Evolutionary conservation across 1,140 invertebrate species (phyloP).

Genomic region (Notospermus geniculatus): DNA sequence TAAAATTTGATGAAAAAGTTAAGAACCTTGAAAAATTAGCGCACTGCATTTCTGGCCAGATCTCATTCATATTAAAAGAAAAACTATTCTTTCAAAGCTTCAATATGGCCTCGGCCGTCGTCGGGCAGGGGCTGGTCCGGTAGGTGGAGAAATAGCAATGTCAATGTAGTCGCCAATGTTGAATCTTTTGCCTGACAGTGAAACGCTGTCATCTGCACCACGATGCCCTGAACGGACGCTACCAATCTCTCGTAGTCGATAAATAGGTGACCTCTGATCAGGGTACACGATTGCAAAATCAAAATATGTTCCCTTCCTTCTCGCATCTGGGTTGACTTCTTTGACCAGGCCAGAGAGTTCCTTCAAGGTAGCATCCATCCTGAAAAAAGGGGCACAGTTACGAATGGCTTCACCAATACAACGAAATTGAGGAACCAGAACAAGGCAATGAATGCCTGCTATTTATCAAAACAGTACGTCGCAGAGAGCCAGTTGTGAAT

Average conservation of each 20-base stretch:
- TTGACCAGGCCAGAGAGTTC: slow-evolving; percentile 94
- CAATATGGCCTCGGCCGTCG: slow-evolving; percentile 19
- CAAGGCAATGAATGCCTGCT: too few relatives aligned
- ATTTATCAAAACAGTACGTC: too few relatives aligned
- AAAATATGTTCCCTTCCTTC: slow-evolving; percentile 95
- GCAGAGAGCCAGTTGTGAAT: too few relatives aligned
- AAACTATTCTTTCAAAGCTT: not conserved
- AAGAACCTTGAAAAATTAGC: too few relatives aligned
- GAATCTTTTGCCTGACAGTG: slow-evolving; percentile 52
- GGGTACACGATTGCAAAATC: slow-evolving; percentile 95
- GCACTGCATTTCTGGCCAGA: too few relatives aligned
- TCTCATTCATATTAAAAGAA: too few relatives aligned
- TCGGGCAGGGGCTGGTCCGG: slow-evolving; percentile 26
- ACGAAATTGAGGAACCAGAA: too few relatives aligned
- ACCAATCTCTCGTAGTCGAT: slow-evolving; percentile 88
- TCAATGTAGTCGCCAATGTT: slow-evolving; percentile 88
- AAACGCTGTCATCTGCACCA: slow-evolving; percentile 65
- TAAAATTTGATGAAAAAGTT: too few relatives aligned
- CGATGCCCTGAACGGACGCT: slow-evolving; percentile 84
- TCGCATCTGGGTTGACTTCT: slow-evolving; percentile 95
- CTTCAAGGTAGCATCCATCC: slow-evolving; percentile 93
- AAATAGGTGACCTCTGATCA: slow-evolving; percentile 76
- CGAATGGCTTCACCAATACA: too few relatives aligned
- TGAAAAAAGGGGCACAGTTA: too few relatives aligned
- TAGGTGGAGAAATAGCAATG: slow-evolving; percentile 89